Conservation (phyloP, 2,113 vertebrate species). For the Malurus cyaneus region DNA sequence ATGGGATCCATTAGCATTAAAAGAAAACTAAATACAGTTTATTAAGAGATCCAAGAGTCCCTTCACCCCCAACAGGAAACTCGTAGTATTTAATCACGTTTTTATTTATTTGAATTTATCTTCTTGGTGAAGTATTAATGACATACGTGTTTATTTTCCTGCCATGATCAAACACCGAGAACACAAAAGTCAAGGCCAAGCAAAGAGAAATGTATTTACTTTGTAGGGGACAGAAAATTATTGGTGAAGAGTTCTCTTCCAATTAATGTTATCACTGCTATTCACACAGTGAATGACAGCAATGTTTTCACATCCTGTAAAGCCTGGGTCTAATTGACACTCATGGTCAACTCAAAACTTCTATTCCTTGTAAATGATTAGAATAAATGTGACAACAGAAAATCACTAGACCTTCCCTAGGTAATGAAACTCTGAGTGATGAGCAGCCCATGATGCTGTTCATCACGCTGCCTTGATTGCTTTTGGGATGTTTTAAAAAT, state of each 20-base stretch:
- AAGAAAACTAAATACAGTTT: neutral
- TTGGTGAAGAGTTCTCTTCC: neutral
- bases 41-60: neutral
- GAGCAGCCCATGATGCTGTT: neutral
- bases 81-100: neutral
- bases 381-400: constrained; percentile 20
- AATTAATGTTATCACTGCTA: constrained; percentile 12
- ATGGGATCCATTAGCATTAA: neutral
- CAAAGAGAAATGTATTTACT: constrained; percentile 1
- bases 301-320: neutral
- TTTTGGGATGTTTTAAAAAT: neutral
- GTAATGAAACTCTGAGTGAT: constrained; percentile 48
- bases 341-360: constrained; percentile 11
- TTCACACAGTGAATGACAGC: neutral
- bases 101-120: neutral
- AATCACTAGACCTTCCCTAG: neutral
- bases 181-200: neutral
- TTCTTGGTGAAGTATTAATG: constrained; percentile 22
- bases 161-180: neutral
- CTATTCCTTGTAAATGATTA: neutral
- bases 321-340: neutral
- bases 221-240: constrained; percentile 13
- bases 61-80: neutral
- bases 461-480: neutral
- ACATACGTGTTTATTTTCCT: neutral